phyloP scores from a whole-genome alignment of 2,113 vertebrate genomes.

The Pygoscelis antarcticus region DNA sequence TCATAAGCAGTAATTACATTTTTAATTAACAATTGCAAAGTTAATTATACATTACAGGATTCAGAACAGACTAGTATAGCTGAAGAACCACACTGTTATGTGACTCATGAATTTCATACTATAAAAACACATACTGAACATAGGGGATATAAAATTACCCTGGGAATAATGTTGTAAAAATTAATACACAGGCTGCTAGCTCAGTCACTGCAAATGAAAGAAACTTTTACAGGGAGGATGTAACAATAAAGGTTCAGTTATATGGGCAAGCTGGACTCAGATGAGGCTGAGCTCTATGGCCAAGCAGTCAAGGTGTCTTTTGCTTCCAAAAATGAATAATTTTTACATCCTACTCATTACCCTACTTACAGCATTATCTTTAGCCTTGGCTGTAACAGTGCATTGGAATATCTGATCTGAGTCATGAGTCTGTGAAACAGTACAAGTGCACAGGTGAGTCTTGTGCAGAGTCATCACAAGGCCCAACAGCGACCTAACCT shows the following conservation, averaged over 20 bases:
- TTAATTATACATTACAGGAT: background rate
- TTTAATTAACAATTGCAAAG: constrained; percentile 22
- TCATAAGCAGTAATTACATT: constrained; percentile 32
- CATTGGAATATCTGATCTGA: background rate
- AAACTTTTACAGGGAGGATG: background rate
- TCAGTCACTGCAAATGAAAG: background rate
- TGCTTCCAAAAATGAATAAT: background rate
- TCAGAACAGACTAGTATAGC: background rate
- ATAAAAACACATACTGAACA: background rate
- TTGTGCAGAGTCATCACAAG: background rate
- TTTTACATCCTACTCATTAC: background rate
- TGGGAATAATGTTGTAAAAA: background rate
- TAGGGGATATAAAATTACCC: background rate
- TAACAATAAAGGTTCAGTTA: background rate
- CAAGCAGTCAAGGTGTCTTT: background rate
- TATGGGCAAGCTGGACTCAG: background rate
- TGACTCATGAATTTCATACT: background rate
- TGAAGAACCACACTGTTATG: background rate
- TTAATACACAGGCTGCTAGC: background rate
- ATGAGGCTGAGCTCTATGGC: background rate
- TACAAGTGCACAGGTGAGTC: background rate
- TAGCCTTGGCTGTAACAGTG: background rate
- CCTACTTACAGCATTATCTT: background rate
- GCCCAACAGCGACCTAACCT: background rate
- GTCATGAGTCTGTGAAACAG: background rate